phyloP scores from a whole-genome alignment of 92 coral and sea anemone species.

The Epizoanthus scotinus region DNA sequence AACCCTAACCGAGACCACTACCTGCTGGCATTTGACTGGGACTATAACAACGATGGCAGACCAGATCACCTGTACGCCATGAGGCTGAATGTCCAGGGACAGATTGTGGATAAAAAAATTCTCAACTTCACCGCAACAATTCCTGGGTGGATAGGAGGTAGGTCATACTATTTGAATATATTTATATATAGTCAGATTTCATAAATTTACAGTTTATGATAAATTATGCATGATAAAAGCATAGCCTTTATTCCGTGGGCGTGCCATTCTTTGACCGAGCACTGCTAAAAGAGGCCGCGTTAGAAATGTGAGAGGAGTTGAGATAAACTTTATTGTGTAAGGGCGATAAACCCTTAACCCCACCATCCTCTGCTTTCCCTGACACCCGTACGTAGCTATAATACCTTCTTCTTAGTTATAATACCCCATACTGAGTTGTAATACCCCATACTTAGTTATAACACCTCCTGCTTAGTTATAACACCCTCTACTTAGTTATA shows the following conservation, averaged over 20 bases:
- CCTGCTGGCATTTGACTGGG: conserved; percentile 85
- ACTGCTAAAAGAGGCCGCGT: no score
- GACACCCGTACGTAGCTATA: no score
- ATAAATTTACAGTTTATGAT: neutral
- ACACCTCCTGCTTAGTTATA: no score
- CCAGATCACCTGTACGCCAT: conserved; percentile 79
- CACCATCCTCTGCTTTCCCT: no score
- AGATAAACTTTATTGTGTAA: no score
- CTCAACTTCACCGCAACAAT: conserved; percentile 74
- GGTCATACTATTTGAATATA: neutral
- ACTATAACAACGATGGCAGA: conserved; percentile 68
- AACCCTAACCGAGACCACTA: conserved; percentile 81
- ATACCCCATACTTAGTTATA: no score
- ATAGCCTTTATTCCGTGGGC: neutral
- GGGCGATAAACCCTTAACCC: no score
- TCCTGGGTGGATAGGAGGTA: conserved; percentile 69
- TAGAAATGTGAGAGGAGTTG: no score
- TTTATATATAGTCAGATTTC: neutral
- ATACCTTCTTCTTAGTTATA: no score
- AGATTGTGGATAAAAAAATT: conserved; percentile 59
- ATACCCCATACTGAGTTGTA: no score
- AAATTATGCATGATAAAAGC: neutral
- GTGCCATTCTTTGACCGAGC: neutral
- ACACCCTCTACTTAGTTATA: no score
- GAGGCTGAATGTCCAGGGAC: conserved; percentile 62